These are phyloP conservation scores for Drosophila tani DNA, from an alignment of 1,140 invertebrate species.

Conservation along the genomic window DNA sequence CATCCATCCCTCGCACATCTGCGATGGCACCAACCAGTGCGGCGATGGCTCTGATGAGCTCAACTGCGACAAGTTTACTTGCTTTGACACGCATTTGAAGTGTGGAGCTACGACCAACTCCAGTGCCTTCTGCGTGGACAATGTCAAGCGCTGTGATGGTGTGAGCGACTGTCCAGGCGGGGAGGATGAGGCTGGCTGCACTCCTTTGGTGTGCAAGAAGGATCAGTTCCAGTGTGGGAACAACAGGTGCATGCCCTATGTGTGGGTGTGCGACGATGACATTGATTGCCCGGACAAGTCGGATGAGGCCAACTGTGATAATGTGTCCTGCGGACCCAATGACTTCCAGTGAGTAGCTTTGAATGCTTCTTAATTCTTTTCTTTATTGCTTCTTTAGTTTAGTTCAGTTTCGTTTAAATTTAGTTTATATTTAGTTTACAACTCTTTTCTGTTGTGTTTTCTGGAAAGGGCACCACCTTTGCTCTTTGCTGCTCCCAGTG, in stretches of 20 bases:
- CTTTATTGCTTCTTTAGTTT: too few species aligned
- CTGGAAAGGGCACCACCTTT: too few species aligned
- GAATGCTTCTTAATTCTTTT: too few species aligned
- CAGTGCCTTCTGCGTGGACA: slow-evolving; percentile 79
- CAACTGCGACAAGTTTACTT: slow-evolving; percentile 87
- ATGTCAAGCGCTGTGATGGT: slow-evolving; percentile 83
- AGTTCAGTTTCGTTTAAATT: too few species aligned
- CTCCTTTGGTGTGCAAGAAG: slow-evolving; percentile 85
- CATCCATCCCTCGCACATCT: slow-evolving; percentile 89
- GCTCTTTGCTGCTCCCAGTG: too few species aligned
- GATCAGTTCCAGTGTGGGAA: slow-evolving; percentile 90
- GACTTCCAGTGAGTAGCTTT: slow-evolving; percentile 84
- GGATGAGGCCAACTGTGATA: slow-evolving; percentile 88
- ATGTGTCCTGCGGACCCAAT: slow-evolving; percentile 86
- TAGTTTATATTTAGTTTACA: too few species aligned
- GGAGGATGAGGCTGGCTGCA: slow-evolving; percentile 88
- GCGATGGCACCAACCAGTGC: slow-evolving; percentile 89
- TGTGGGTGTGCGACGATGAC: slow-evolving; percentile 93
- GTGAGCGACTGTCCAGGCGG: slow-evolving; percentile 90
- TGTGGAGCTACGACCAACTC: slow-evolving; percentile 68
- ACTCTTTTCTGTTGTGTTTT: too few species aligned
- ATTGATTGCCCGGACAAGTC: slow-evolving; percentile 90
- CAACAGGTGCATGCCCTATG: slow-evolving; percentile 90
- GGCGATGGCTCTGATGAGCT: slow-evolving; percentile 87
- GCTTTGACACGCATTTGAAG: slow-evolving; percentile 79